phyloP scores from a whole-genome alignment of 1,140 invertebrate genomes.

The Pissodes strobi region DNA sequence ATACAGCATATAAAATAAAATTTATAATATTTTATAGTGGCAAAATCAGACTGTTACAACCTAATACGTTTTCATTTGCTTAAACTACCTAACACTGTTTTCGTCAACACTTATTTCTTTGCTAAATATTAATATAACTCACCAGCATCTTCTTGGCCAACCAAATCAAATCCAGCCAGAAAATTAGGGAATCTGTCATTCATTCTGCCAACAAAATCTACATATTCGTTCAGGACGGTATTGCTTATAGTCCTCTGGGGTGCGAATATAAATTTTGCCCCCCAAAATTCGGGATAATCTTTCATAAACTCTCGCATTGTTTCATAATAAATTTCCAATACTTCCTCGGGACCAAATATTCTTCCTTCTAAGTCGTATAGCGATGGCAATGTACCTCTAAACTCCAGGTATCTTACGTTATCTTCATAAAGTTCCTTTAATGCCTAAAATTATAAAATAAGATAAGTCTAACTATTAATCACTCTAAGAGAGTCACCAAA shows the following conservation, averaged over 20 bases:
- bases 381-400: conserved; percentile 60
- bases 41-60: too few relatives aligned
- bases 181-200: conserved; percentile 61
- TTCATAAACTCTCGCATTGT: conserved; percentile 58
- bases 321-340: conserved; percentile 58
- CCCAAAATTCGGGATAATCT: conserved; percentile 66
- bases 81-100: too few relatives aligned
- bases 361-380: conserved; percentile 62
- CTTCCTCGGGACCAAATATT: conserved; percentile 51
- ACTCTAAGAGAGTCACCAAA: too few relatives aligned
- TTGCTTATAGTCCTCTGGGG: conserved; percentile 54
- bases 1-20: too few relatives aligned
- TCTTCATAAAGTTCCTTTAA: conserved; percentile 69
- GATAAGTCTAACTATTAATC: too few relatives aligned
- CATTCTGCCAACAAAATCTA: conserved; percentile 56
- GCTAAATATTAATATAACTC: too few relatives aligned
- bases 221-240: conserved; percentile 48
- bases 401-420: conserved; percentile 79
- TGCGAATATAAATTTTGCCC: conserved; percentile 68
- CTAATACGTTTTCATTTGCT: too few relatives aligned
- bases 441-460: conserved; percentile 1
- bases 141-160: conserved; percentile 75
- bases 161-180: conserved; percentile 75
- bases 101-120: too few relatives aligned
- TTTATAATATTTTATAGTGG: too few relatives aligned